phyloP scores from a whole-genome alignment of 2,113 vertebrate genomes.

The Oxyruncus cristatus region DNA sequence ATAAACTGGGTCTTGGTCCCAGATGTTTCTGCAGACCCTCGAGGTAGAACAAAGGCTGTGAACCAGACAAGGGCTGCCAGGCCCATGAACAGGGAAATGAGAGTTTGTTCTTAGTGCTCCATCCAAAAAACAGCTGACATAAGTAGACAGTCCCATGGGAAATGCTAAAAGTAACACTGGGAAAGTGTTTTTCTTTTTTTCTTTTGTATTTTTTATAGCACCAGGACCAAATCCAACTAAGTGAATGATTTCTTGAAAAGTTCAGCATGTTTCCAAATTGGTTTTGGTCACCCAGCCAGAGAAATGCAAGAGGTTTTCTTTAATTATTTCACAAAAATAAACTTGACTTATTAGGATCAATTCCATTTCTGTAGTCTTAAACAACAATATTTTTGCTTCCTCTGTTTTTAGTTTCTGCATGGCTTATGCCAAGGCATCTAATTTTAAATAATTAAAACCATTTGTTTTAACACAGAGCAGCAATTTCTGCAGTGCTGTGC shows the following conservation, averaged over 20 bases:
- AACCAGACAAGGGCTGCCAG: background rate
- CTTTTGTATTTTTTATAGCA: background rate
- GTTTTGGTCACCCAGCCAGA: conserved; percentile 37
- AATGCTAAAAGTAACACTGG: background rate
- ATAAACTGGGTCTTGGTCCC: background rate
- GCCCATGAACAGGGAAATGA: background rate
- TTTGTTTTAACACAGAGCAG: conserved; percentile 30
- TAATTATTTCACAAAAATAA: conserved; percentile 49
- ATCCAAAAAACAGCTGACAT: background rate
- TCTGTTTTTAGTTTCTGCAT: background rate
- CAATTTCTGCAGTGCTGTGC: conserved; percentile 23
- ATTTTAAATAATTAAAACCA: conserved; percentile 56
- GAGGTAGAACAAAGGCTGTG: background rate
- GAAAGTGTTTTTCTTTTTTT: background rate
- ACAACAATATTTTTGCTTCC: conserved; percentile 46
- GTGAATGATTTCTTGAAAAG: conserved; percentile 47
- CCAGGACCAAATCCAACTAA: conserved; percentile 18
- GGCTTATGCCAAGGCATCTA: background rate
- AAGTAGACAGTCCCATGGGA: background rate
- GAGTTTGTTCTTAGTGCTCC: background rate
- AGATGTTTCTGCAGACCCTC: background rate
- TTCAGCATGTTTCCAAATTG: background rate
- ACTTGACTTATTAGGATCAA: conserved; percentile 32
- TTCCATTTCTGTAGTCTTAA: conserved; percentile 55
- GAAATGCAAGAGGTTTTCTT: conserved; percentile 14